Evolutionary conservation across 1,140 invertebrate genomes (phyloP), one percentile per base, ranked within the genome.

Genomic region (Heliconius melpomene): DNA sequence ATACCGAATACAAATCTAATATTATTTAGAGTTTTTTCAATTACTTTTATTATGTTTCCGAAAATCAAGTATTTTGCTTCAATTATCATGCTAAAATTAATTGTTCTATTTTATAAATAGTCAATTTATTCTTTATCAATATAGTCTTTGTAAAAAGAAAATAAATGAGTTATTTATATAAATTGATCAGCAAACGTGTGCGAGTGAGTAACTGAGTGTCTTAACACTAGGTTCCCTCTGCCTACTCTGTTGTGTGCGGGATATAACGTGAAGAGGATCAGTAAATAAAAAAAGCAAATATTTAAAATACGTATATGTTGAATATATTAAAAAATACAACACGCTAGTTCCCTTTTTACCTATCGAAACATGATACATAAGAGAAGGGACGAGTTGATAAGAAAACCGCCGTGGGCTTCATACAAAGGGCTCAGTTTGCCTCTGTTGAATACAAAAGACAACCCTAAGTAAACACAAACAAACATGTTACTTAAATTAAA

Each of bases 401-500:
- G 87, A 85, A 89, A 86, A 89, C 84, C 85, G 84, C 89, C 85
- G 80, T 82, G 84, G 85, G 89, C 83, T 77, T 81, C 82, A 83
- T 83, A 90, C 89, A 91, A 90, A 92, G 86, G 86, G 83, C 84
- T 85, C 85, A 86, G 87, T 88, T 88, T 90, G 85, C 88, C 88
- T 88, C 85, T 77, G 75, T 77, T 78, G 82, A 87, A 89, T 86
- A 89, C 88, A 91, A 90, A 89, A 90, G 87, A 87, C 78, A 84
- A 88, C 85, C 84, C 83, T 89, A 85, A 87, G 82, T 82, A 86
- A 87, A 84, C 86, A 88, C 84, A 86, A 85, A 87, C 84, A 87
- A 81, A 87, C 84, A 85, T 87, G 82, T 86, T 84, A 86, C 84
- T 78, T 79, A 85, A 83, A 82, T 84, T 80, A 81, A 78, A 82